Percentiles rank a stretch among this genome's conserved stretches.
Conservation (phyloP, 92 coral and sea anemone species). For the Umimayanthus kanabou region DNA sequence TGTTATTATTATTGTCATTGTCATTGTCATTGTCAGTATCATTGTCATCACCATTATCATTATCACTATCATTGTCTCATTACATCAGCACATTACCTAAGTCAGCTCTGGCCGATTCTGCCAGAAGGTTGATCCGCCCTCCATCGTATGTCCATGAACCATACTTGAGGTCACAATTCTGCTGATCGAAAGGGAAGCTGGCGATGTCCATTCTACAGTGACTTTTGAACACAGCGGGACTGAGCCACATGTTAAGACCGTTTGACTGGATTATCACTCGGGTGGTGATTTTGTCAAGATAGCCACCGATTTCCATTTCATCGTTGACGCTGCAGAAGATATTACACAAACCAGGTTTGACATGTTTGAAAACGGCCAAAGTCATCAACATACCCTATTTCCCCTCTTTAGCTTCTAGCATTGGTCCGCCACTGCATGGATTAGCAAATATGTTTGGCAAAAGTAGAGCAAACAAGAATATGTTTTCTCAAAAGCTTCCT, state of each 20-base stretch:
- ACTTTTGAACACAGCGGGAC: conserved; percentile 49
- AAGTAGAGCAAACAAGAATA: neutral
- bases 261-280: conserved; percentile 43
- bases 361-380: no score
- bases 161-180: conserved; percentile 48
- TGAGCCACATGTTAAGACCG: conserved; percentile 44
- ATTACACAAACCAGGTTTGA: neutral
- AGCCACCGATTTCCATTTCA: conserved; percentile 45
- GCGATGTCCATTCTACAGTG: conserved; percentile 55
- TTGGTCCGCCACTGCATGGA: no score
- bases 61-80: no score
- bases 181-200: conserved; percentile 57
- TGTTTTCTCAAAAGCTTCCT: no score
- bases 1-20: no score
- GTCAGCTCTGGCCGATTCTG: conserved; percentile 41
- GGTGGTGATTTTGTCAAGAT: conserved; percentile 46
- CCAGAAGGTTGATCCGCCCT: conserved; percentile 36
- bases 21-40: neutral
- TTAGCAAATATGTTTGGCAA: no score
- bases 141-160: conserved; percentile 65
- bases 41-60: neutral
- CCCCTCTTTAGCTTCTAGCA: no score
- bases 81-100: conserved; percentile 23
- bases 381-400: no score
- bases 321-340: conserved; percentile 13